Evolutionary conservation across 2,113 vertebrate genomes (phyloP), one percentile per base, ranked within the genome.

Genomic region (Chroicocephalus ridibundus): DNA sequence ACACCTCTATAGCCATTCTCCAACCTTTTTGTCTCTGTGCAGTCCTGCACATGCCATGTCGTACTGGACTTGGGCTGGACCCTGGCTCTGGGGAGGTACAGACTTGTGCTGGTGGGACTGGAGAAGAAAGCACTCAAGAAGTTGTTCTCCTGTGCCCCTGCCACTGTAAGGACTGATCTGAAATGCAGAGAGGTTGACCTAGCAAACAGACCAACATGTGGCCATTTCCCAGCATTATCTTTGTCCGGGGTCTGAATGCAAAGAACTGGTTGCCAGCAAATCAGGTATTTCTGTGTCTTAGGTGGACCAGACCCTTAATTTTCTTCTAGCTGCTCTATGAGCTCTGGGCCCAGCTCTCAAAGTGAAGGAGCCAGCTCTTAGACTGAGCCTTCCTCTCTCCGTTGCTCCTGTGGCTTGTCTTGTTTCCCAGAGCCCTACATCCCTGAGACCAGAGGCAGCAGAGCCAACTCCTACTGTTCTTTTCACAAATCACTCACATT

Each of bases 41-140:
- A 64, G n/a, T 75, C 42, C 32, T 64, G 62, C 32, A 24, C 6
- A 20, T 34, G 21, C 7, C 42, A 36, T 0, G 0, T 51, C 0
- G 0, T 82, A 6, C 42, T 68, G 52, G 66, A 27, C 26, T 65
- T 74, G 68, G n/a, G 46, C 54, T 78, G 64, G 14, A 40, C 4
- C 14, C 31, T 82, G 38, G 36, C 11, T 64, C 61, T 70, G 69
- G 65, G 55, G 75, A 54, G 9, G 13, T 20, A n/a, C 40, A 69
- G 64, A n/a, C 11, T 24, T 81, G 4, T 65, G 49, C 8, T 65
- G 58, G 13, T 47, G 69, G n/a, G 17, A 52, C 11, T 29, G 46
- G 34, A 47, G 88, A n/a, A 91, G 54, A 69, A 80, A 77, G 38
- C 13, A 60, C 4, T 11, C 11, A 22, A 65, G 38, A 55, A 58